phyloP scores from a whole-genome alignment of 2,113 vertebrate genomes.

The Dicentrarchus labrax region DNA sequence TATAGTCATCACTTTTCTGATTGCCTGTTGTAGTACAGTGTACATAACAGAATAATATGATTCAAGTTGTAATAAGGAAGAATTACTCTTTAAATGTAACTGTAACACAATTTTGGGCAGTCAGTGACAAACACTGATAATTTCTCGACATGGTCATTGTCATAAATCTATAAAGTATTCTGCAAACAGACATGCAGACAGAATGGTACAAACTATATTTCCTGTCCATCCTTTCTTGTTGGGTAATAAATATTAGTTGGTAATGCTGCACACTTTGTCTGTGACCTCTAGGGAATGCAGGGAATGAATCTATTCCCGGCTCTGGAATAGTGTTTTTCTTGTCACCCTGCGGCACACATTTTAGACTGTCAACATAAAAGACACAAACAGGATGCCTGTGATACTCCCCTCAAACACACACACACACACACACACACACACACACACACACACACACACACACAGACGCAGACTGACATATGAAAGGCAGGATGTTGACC shows the following conservation, averaged over 20 bases:
- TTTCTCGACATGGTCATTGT: no score
- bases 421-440: conserved; percentile 23
- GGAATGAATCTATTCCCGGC: conserved; percentile 49
- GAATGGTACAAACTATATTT: background rate
- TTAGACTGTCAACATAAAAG: conserved; percentile 53
- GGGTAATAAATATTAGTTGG: background rate
- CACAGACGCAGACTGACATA: conserved; percentile 9
- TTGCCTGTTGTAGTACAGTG: no score
- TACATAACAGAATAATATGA: background rate
- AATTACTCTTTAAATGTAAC: background rate
- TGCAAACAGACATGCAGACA: conserved; percentile 14
- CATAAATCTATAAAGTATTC: background rate
- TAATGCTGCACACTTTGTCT: background rate
- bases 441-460: conserved; percentile 29
- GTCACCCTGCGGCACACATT: conserved; percentile 44
- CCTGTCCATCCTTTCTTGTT: background rate
- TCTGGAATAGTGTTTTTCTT: conserved; percentile 49
- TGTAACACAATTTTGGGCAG: background rate
- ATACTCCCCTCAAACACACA: conserved; percentile 10
- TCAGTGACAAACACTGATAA: background rate
- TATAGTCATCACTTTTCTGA: no score
- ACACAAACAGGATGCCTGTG: conserved; percentile 66
- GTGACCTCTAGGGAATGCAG: conserved; percentile 48
- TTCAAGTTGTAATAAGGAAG: background rate
- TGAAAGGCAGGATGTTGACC: conserved; percentile 66